Percentiles rank a stretch among this genome's conserved stretches.
Evolutionary conservation across 2,113 vertebrate species (phyloP).

Genomic region (Scomber colias): DNA sequence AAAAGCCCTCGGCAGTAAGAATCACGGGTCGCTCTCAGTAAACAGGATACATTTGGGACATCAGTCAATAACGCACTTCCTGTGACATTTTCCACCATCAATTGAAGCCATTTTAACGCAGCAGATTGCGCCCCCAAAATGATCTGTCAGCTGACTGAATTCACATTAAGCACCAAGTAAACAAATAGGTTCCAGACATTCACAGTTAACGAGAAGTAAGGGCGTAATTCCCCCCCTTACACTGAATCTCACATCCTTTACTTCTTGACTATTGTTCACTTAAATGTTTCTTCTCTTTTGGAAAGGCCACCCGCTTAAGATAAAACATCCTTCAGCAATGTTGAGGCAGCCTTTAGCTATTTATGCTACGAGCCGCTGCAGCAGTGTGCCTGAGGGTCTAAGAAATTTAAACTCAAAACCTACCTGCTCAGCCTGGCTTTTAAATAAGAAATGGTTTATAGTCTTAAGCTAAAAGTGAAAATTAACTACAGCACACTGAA

Average conservation of each 20-base stretch:
- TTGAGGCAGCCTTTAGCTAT: background rate
- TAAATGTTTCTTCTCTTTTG: background rate
- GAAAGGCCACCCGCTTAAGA: background rate
- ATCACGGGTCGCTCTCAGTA: background rate
- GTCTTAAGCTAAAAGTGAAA: no score
- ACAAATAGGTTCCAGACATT: background rate
- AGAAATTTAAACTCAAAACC: no score
- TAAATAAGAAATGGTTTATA: no score
- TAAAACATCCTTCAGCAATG: background rate
- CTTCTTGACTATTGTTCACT: background rate
- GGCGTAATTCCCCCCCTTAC: no score
- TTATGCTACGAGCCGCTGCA: no score
- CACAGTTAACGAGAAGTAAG: background rate
- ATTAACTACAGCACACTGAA: no score
- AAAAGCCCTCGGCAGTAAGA: background rate
- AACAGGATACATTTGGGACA: constrained; percentile 1
- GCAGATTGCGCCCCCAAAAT: background rate
- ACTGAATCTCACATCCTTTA: no score
- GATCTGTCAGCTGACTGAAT: background rate
- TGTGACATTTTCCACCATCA: constrained; percentile 36
- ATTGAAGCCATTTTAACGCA: background rate
- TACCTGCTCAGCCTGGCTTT: no score
- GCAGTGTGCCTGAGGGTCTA: no score
- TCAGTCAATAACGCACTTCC: constrained; percentile 4
- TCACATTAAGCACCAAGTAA: background rate